Percentiles rank a stretch among this genome's conserved stretches.
These are phyloP conservation scores for Mormyrus lacerda DNA, from an alignment of 2,113 vertebrate species.

Conservation along the genomic window DNA sequence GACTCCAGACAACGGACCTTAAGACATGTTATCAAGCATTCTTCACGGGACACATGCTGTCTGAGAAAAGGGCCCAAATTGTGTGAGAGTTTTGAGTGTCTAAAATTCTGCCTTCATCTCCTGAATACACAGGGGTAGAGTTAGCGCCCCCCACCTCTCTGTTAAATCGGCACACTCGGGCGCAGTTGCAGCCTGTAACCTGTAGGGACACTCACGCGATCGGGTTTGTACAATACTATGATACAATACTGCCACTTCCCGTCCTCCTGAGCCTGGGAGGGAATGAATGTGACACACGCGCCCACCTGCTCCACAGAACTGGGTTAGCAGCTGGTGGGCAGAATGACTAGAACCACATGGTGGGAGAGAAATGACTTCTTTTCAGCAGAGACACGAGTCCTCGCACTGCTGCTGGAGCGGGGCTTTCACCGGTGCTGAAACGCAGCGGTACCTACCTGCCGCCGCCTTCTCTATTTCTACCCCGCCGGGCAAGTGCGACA, in stretches of 20 bases:
- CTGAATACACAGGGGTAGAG: background rate
- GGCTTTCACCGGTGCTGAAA: background rate
- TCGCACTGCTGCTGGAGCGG: background rate
- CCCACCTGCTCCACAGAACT: slow-evolving; percentile 5
- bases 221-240: background rate
- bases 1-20: background rate
- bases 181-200: background rate
- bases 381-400: background rate
- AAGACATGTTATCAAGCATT: background rate
- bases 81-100: background rate
- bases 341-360: background rate
- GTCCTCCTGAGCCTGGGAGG: background rate
- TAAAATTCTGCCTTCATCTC: background rate
- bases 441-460: background rate
- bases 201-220: background rate
- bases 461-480: background rate
- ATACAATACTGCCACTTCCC: background rate
- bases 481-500: background rate
- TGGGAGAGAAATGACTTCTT: background rate
- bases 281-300: background rate
- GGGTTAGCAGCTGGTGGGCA: background rate
- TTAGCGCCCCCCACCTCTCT: background rate
- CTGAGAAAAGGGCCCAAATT: background rate
- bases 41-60: background rate
- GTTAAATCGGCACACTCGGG: background rate